Percentiles rank a stretch among this genome's conserved stretches.
These are phyloP conservation scores for Astur gentilis DNA, from an alignment of 2,113 vertebrate species.

Conservation along the genomic window DNA sequence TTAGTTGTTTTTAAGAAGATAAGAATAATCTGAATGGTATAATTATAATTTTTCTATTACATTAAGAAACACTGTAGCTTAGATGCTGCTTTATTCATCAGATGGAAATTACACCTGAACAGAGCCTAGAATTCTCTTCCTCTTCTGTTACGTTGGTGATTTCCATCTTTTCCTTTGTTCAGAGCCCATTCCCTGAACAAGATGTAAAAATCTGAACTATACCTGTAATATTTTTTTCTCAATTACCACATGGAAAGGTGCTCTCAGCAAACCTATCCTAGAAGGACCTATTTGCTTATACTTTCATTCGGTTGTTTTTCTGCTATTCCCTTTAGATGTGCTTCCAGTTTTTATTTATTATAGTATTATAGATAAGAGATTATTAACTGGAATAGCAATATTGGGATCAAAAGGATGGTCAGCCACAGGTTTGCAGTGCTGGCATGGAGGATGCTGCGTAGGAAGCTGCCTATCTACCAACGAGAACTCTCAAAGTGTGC, in stretches of 20 bases:
- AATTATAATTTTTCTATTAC: not conserved
- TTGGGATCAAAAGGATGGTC: not conserved
- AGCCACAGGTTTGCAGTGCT: not conserved
- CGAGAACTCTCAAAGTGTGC: not conserved
- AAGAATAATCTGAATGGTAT: not conserved
- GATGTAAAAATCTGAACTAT: not conserved
- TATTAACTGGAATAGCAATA: not conserved
- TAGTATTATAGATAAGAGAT: not conserved
- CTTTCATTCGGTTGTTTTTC: not conserved
- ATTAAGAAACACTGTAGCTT: not conserved
- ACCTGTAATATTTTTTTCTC: not conserved
- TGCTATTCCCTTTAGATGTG: not conserved
- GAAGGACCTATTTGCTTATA: not conserved
- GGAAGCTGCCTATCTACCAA: not conserved
- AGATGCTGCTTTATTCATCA: not conserved
- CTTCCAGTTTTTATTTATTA: not conserved
- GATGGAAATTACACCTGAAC: not conserved
- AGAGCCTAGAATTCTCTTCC: not conserved
- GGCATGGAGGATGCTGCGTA: not conserved
- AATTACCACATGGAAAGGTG: not conserved
- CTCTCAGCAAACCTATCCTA: not conserved
- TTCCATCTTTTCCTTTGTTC: not conserved
- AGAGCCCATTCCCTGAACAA: not conserved
- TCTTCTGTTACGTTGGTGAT: not conserved
- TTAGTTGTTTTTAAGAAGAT: not conserved